Base-by-base conservation (phyloP, 2,113 vertebrate genomes). In the Varanus salvator region DNA sequence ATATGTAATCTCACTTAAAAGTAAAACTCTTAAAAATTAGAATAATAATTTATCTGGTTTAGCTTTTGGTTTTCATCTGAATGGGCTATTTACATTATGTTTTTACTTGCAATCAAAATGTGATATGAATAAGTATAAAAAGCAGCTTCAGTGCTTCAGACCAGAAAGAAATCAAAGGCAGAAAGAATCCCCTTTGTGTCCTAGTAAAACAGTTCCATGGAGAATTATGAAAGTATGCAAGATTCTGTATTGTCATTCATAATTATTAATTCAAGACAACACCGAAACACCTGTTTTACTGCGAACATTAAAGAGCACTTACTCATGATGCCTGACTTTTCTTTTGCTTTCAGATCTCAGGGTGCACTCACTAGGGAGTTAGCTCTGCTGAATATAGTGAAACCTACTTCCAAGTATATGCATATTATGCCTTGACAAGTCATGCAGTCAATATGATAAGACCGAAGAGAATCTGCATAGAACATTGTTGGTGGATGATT, bases 1-100 rank as follows among this genome's bases (percentile, higher is more conserved):
- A 81, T 52, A 81, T 21, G 76, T 29, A 80, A 1, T 75, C 14
- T 72, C 68, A 85, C 15, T 77, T 84, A 71, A 84, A 88, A 94
- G 89, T n/a, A 50, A 87, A 92, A 76, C 12, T 72, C 52, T 29
- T 0, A 83, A 90, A 92, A 80, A 87, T 2, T 0, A 1, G 80
- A 17, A 27, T 57, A 68, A 48, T 84, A 64, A 50, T 60, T 60
- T 74, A 25, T 80, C 8, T 64, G 80, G 44, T 81, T 85, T 68
- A 93, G 1, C 0, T 15, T 90, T 88, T 64, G 88, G 52, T 11
- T 57, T 71, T 89, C 69, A 83, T 2, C 68, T 74, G 80, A 38
- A 80, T 8, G 3, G 81, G 74, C 11, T 75, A 17, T 50, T 54
- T 81, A 31, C 77, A 77, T 50, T 75, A 0, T 83, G 78, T 75